Percentiles rank a stretch among this genome's conserved stretches.
Evolutionary conservation across 1,140 invertebrate genomes (phyloP).

Genomic region (Hestina assimilis): DNA sequence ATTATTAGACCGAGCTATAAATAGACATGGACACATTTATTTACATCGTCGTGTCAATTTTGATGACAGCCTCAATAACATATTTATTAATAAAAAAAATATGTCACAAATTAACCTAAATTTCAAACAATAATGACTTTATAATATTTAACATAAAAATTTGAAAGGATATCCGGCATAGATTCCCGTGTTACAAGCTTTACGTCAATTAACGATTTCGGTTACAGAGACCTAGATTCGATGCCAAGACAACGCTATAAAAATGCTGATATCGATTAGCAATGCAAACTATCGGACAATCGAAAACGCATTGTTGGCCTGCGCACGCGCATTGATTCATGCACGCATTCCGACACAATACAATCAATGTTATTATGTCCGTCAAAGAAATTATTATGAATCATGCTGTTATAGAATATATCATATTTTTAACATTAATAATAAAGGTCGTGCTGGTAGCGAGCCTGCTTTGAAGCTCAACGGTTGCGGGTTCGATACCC

Average conservation of each 20-base stretch:
- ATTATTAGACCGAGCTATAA: too few relatives aligned
- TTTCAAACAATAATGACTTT: not conserved
- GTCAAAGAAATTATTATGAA: slow-evolving; percentile 1
- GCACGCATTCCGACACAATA: slow-evolving; percentile 17
- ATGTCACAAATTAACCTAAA: too few relatives aligned
- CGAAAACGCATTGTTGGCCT: slow-evolving; percentile 37
- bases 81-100: too few relatives aligned
- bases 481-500: too few relatives aligned
- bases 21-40: too few relatives aligned
- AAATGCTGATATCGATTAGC: slow-evolving; percentile 33
- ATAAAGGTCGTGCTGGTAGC: too few relatives aligned
- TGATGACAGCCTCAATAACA: too few relatives aligned
- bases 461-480: too few relatives aligned
- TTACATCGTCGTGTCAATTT: too few relatives aligned
- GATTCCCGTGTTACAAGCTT: slow-evolving; percentile 3
- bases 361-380: slow-evolving; percentile 14
- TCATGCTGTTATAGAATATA: slow-evolving; percentile 14
- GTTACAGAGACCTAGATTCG: slow-evolving; percentile 1
- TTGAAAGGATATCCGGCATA: slow-evolving; percentile 26
- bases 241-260: slow-evolving; percentile 29
- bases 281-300: slow-evolving; percentile 37
- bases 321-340: slow-evolving; percentile 32
- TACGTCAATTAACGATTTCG: slow-evolving; percentile 21
- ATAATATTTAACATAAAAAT: not conserved
- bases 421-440: not conserved